Evolutionary conservation across 2,797 vertebrate genomes (phyloP), one percentile per base, ranked within the genome.

Genomic region (Anas flavirostris): DNA sequence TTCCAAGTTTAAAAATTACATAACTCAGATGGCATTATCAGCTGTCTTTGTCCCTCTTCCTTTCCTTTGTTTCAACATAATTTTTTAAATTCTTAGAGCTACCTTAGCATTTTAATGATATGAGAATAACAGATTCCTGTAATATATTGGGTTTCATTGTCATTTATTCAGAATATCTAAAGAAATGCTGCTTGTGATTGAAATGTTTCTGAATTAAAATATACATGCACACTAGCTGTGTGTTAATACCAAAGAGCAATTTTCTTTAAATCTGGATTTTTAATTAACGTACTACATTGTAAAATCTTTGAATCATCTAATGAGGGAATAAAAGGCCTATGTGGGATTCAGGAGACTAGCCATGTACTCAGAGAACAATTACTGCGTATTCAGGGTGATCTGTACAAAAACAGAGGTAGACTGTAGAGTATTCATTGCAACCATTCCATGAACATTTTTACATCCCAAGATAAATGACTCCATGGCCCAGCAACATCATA

Each of bases 381-480:
- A 82, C 76, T 90, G 25, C 25, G 31, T 87, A 81, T 86, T 94
- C 84, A 83, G 23, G 31, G 41, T 69, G 48, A 82, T 80, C 19
- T 23, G 41, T 53, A 50, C 48, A 68, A 76, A 93, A 85, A 67
- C 17, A 53, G 46, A 78, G 31, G 39, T 48, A 85, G 62, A 68
- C 13, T 72, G 93, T 50, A 25, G 91, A 92, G 41, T 46, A 16
- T 64, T 75, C 66, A 81, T n/a, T 69, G 41, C 50, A 80, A 70
- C 41, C 33, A 74, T 39, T 80, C 80, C 7, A 17, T 46, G 74
- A 88, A 73, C 60, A 88, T 55, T 82, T 88, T 91, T 90, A 44
- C 19, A 82, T 93, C 55, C 33, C 60, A 84, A 68, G 83, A 86
- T 70, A 79, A 88, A 90, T 72, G 33, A 87, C 25, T 96, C 50